Evolutionary conservation across 2,113 vertebrate genomes (phyloP).

Genomic region (Chloroceryle aenea): DNA sequence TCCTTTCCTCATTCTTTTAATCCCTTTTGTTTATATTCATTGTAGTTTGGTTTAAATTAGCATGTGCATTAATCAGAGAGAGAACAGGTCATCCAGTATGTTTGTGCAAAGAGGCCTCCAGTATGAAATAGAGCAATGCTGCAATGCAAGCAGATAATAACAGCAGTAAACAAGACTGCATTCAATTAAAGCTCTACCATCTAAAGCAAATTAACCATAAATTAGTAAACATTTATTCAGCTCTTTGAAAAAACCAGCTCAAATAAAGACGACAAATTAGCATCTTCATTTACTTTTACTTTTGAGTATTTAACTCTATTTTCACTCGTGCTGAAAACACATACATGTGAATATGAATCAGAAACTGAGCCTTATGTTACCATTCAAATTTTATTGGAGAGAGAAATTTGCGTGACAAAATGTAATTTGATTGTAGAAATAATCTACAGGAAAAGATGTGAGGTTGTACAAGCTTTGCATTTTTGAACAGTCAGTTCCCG

Average conservation of each 20-base stretch:
- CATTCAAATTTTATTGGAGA: not conserved
- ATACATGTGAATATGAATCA: not conserved
- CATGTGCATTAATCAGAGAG: not conserved
- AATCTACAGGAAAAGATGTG: conserved; percentile 71
- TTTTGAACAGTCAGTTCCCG: conserved; percentile 72
- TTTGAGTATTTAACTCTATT: conserved; percentile 1
- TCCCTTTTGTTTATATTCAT: not conserved
- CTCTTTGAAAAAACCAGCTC: not conserved
- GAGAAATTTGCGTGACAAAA: conserved; percentile 58
- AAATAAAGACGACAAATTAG: conserved; percentile 15
- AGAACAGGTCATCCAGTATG: not conserved
- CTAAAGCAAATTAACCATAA: conserved; percentile 32
- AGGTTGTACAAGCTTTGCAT: conserved; percentile 46
- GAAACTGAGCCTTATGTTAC: not conserved
- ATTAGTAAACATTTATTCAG: conserved; percentile 16
- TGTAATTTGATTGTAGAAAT: conserved; percentile 39
- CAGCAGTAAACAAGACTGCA: not conserved
- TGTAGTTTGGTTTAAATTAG: not conserved
- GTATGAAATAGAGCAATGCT: not conserved
- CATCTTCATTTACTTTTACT: conserved; percentile 9
- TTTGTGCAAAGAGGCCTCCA: not conserved
- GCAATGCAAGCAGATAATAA: not conserved
- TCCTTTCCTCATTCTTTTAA: not conserved
- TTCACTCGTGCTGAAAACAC: not conserved
- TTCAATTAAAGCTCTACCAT: conserved; percentile 1